Conservation (phyloP, 2,888 invertebrate species). For the Prenolepis imparis region DNA sequence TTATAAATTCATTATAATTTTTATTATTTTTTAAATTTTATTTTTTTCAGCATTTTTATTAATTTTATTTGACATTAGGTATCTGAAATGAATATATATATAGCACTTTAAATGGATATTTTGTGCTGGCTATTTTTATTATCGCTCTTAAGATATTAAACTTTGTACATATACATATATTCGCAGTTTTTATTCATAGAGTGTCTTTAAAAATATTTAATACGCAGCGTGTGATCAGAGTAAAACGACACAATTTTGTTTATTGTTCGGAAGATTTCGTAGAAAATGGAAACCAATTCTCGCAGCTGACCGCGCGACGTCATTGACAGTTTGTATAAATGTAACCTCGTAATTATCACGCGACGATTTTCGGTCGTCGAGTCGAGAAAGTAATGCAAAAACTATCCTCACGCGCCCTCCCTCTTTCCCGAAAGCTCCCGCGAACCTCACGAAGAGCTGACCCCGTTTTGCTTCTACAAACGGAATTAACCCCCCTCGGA, state of each 20-base stretch:
- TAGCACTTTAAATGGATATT: not conserved
- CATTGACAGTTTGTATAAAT: conserved; percentile 43
- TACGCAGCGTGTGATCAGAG: not conserved
- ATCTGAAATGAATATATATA: not conserved
- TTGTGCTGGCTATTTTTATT: not conserved
- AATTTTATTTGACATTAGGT: not conserved
- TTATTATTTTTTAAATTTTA: not conserved
- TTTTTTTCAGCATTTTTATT: not conserved
- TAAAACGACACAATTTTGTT: not conserved
- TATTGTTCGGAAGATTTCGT: conserved; percentile 5
- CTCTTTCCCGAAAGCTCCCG: conserved; percentile 26
- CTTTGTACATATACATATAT: not conserved
- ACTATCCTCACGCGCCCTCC: not conserved
- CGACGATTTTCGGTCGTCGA: conserved; percentile 3
- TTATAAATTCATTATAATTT: no score
- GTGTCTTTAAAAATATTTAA: not conserved
- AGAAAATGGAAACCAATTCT: conserved; percentile 17
- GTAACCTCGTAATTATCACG: conserved; percentile 37
- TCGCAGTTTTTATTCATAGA: not conserved
- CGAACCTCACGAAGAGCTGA: conserved; percentile 16
- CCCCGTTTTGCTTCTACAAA: conserved; percentile 48
- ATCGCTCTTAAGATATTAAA: not conserved
- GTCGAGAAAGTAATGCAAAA: conserved; percentile 39
- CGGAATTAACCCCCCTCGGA: conserved; percentile 53
- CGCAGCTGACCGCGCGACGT: conserved; percentile 9